Evolutionary conservation across 1,140 invertebrate species (phyloP), one percentile per base, ranked within the genome.

Genomic region (Drosophila serrata): DNA sequence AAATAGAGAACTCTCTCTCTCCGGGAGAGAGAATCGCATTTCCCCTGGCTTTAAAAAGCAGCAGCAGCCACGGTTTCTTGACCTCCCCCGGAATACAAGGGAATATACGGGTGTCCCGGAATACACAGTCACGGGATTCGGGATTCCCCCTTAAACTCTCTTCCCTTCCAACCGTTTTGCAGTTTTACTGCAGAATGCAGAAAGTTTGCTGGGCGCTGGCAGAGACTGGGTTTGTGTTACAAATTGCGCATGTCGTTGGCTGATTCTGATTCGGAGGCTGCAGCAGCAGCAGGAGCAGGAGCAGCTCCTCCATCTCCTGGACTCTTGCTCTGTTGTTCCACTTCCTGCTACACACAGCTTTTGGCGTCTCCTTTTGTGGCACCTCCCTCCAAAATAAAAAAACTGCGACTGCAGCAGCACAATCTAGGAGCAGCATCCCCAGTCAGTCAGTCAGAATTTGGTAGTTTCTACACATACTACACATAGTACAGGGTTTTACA

Each of bases 201-300:
- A 81, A 75, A 69, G 79, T 84, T 90, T 84, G 33, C 63, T 70
- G 85, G 85, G 85, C 78, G 85, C 81, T 64, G 62, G 62, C 84
- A 92, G 91, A 92, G 91, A 91, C 91, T 92, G 91, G 91, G 91
- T 92, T 87, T 92, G 87, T 92, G 91, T 92, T 92, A 92, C 91
- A 92, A 92, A 92, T 92, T 92, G 91, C 91, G 91, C 91, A 92
- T 92, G 91, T 87, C 91, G 91, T 85, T 82, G 64, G 59, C 64
- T 75, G 58, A 67, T 84, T 72, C 78, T 80, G 75, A 53, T 35
- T 53, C 49, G 17, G 17, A 53, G 19, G 49, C 49, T 53, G 49
- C 49, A 15, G 49, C 70, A 59, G 69, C 76, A 49, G 31, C 46
- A 2, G 45, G 15, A 3, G 24, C 45, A 74, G 29, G 61, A 67